A percentile compares a stretch with the other conserved stretches of the same genome.
These are phyloP conservation scores for Eueides isabella DNA, from an alignment of 1,140 invertebrate genomes.

Conservation along the genomic window DNA sequence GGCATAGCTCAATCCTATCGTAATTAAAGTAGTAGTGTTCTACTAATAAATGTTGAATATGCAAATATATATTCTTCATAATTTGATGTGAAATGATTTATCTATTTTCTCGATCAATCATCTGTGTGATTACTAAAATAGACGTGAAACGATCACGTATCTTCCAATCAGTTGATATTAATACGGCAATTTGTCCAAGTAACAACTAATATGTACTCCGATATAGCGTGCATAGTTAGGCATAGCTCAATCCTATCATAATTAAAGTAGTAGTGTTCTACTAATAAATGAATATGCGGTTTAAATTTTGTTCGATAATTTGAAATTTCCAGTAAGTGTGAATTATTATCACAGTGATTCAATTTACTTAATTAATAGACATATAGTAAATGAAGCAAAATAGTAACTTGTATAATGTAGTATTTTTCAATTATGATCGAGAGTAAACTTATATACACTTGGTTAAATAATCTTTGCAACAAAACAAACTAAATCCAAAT, in stretches of 20 bases:
- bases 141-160: too few species aligned
- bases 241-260: not conserved
- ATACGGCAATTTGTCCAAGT: not conserved
- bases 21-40: slow-evolving; percentile 4
- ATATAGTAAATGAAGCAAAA: too few species aligned
- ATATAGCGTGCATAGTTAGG: not conserved
- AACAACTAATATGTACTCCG: not conserved
- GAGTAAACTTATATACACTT: too few species aligned
- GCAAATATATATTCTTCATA: too few species aligned
- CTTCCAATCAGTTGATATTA: too few species aligned
- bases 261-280: not conserved
- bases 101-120: too few species aligned
- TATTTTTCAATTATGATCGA: too few species aligned
- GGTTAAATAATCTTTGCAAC: too few species aligned
- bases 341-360: not conserved
- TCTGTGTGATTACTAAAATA: too few species aligned
- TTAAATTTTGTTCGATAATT: slow-evolving; percentile 4
- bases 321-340: not conserved
- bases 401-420: too few species aligned
- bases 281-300: slow-evolving; percentile 1
- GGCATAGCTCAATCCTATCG: not conserved
- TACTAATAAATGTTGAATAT: not conserved
- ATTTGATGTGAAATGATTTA: too few species aligned
- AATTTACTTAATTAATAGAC: not conserved
- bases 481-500: too few species aligned